Percentiles rank a stretch among this genome's conserved stretches.
Evolutionary conservation across 2,113 vertebrate species (phyloP).

Genomic region (Myanophis thanlyinensis): DNA sequence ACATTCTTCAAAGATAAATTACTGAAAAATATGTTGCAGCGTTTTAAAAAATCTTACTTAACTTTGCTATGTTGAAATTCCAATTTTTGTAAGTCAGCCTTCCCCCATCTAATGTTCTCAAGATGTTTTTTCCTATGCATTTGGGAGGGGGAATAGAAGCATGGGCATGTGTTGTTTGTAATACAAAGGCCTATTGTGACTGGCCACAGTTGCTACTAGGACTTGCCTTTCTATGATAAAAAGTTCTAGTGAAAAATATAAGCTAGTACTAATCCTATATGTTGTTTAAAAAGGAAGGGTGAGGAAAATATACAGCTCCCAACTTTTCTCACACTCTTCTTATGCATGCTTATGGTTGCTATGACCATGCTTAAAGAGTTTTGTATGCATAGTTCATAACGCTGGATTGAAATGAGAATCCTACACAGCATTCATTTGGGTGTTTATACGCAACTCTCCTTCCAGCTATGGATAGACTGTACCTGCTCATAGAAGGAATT

Average conservation of each 20-base stretch:
- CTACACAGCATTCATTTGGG: not conserved
- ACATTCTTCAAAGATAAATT: constrained; percentile 55
- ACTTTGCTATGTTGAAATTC: not conserved
- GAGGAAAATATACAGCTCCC: not conserved
- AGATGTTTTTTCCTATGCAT: not conserved
- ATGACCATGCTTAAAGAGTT: not conserved
- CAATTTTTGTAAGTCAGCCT: not conserved
- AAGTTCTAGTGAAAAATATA: not conserved
- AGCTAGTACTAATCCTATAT: not conserved
- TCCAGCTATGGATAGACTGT: not conserved
- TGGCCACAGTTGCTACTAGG: not conserved
- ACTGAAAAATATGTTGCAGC: constrained; percentile 44
- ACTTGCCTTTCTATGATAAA: not conserved
- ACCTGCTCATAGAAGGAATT: not conserved
- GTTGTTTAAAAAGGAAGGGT: not conserved
- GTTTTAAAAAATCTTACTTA: constrained; percentile 49
- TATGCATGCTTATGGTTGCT: not conserved
- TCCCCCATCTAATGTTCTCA: not conserved
- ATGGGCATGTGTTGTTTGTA: not conserved
- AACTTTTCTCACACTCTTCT: not conserved
- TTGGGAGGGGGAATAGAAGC: not conserved
- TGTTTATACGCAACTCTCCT: not conserved
- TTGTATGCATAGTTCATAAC: not conserved
- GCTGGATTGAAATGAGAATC: not conserved
- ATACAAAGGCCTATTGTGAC: not conserved